A percentile compares a stretch with the other conserved stretches of the same genome.
phyloP scores from a whole-genome alignment of 2,797 vertebrate species.

The Lutjanus campechanus region DNA sequence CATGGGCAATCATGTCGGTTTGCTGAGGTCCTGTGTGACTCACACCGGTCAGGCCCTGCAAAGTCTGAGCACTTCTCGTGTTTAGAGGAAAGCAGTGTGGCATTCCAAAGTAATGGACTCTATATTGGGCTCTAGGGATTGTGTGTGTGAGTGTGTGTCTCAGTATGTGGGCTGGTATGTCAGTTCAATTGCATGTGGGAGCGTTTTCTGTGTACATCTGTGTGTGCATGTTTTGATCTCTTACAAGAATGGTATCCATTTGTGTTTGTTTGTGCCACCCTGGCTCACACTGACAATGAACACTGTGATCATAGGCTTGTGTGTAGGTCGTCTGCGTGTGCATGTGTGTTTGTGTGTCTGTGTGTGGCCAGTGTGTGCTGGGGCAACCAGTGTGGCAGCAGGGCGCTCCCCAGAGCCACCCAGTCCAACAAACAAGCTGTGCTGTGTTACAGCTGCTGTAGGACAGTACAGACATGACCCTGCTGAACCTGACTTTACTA shows the following conservation, averaged over 20 bases:
- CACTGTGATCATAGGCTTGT: conserved; percentile 66
- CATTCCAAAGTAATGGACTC: conserved; percentile 75
- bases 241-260: conserved; percentile 67
- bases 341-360: conserved; percentile 10
- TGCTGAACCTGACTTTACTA: conserved; percentile 20
- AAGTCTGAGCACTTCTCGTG: conserved; percentile 53
- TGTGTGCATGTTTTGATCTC: conserved; percentile 61
- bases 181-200: conserved; percentile 57
- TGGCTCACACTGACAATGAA: conserved; percentile 65
- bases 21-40: conserved; percentile 65
- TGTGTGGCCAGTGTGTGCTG: conserved; percentile 56
- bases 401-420: conserved; percentile 50
- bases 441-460: conserved; percentile 51
- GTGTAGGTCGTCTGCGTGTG: conserved; percentile 43
- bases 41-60: conserved; percentile 38
- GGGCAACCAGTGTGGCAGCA: conserved; percentile 53
- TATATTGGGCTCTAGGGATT: conserved; percentile 70
- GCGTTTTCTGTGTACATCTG: conserved; percentile 46
- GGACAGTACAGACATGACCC: conserved; percentile 36
- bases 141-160: conserved; percentile 56
- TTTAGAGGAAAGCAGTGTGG: conserved; percentile 63
- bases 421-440: conserved; percentile 55
- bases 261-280: conserved; percentile 75
- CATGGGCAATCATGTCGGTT: conserved; percentile 54
- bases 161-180: conserved; percentile 69